phyloP scores from a whole-genome alignment of 2,113 vertebrate genomes.

The Isichthys henryi region DNA sequence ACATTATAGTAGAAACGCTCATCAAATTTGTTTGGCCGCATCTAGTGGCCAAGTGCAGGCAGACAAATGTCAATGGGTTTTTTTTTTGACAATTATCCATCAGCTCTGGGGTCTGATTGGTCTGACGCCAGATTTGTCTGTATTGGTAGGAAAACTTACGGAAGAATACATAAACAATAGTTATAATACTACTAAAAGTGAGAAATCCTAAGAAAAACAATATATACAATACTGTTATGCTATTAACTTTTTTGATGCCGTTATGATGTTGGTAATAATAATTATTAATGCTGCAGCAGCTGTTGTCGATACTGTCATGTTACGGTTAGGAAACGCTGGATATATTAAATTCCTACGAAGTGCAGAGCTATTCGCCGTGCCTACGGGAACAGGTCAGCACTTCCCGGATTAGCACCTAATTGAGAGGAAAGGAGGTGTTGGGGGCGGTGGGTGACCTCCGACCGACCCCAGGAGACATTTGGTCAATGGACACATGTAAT shows the following conservation, averaged over 20 bases:
- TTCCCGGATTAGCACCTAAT: slow-evolving; percentile 35
- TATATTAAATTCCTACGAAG: neutral
- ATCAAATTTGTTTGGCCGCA: neutral
- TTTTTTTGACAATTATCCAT: too few species aligned
- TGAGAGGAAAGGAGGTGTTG: slow-evolving; percentile 26
- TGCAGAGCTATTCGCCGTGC: neutral
- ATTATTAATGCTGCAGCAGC: neutral
- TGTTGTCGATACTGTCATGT: neutral
- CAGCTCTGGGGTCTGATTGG: neutral
- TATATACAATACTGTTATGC: neutral
- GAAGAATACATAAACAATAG: neutral
- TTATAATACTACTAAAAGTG: neutral
- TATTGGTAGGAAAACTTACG: neutral
- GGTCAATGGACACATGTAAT: slow-evolving; percentile 62
- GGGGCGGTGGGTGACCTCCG: slow-evolving; percentile 23
- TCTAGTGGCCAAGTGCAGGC: neutral
- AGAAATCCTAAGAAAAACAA: neutral
- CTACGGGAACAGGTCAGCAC: slow-evolving; percentile 13
- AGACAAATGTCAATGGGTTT: neutral
- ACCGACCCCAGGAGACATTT: slow-evolving; percentile 35
- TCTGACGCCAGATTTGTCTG: neutral
- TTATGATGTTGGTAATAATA: neutral
- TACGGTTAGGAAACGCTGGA: neutral
- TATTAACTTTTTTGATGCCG: neutral
- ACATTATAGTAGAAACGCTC: neutral